A percentile compares a stretch with the other conserved stretches of the same genome.
Conservation (phyloP, 2,797 vertebrate genomes). For the Aselliscus stoliczkanus region DNA sequence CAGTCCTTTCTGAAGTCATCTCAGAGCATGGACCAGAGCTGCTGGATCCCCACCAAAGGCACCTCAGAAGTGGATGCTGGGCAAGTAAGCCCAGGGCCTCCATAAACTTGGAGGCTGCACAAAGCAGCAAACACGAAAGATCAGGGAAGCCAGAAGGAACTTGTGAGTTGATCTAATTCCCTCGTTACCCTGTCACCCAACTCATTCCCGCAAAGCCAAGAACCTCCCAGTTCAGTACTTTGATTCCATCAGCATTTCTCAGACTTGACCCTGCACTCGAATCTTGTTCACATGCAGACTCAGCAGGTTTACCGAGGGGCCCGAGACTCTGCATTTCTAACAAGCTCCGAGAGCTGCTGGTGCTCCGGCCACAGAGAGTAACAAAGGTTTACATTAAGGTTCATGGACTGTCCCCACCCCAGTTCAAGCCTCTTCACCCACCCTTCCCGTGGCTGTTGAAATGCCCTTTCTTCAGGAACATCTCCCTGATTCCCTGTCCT, state of each 20-base stretch:
- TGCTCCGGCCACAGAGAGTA: background rate
- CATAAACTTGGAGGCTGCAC: background rate
- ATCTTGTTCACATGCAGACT: background rate
- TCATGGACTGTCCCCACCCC: background rate
- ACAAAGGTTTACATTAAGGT: background rate
- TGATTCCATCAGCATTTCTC: background rate
- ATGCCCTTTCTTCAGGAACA: background rate
- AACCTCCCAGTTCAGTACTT: background rate
- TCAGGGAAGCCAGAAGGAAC: background rate
- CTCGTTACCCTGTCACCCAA: background rate
- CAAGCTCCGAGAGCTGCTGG: background rate
- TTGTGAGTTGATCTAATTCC: background rate
- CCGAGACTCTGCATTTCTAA: background rate
- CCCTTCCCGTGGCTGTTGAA: background rate
- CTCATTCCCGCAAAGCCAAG: background rate
- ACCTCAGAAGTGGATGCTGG: background rate
- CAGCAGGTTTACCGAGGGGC: background rate
- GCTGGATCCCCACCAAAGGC: too few relatives aligned
- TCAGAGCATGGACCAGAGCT: background rate
- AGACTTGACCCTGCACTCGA: fast-evolving
- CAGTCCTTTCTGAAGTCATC: background rate
- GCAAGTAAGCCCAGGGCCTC: background rate
- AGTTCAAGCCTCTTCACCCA: background rate
- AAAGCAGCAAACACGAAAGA: background rate
- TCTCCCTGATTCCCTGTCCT: background rate